Evolutionary conservation across 1,140 invertebrate species (phyloP).

Genomic region (Nebria ingens): DNA sequence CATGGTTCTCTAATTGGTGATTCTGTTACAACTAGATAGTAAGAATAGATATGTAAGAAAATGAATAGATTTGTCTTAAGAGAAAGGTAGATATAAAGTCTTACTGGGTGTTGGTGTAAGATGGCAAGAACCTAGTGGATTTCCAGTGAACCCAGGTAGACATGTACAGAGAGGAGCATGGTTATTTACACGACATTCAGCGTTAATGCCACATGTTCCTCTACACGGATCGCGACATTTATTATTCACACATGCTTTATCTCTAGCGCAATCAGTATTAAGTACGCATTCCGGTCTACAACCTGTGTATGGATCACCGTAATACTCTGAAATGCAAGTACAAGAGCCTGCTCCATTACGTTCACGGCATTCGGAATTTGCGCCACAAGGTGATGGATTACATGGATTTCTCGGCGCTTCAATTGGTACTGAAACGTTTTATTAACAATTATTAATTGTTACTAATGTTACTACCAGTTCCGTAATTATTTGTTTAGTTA

Average conservation of each 20-base stretch:
- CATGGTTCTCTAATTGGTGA: slow-evolving; percentile 47
- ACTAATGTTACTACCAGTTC: too few relatives aligned
- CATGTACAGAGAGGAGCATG: slow-evolving; percentile 61
- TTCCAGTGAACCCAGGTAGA: slow-evolving; percentile 52
- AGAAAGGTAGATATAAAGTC: slow-evolving; percentile 15
- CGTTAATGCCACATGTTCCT: slow-evolving; percentile 53
- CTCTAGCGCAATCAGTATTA: slow-evolving; percentile 52
- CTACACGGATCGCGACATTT: slow-evolving; percentile 55
- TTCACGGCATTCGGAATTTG: slow-evolving; percentile 71
- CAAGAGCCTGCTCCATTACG: slow-evolving; percentile 56
- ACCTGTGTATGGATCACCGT: slow-evolving; percentile 59
- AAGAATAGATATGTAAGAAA: neutral
- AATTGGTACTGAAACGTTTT: slow-evolving; percentile 27
- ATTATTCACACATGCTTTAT: slow-evolving; percentile 50
- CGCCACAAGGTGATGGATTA: slow-evolving; percentile 62
- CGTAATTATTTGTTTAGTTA: too few relatives aligned
- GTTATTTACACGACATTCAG: slow-evolving; percentile 56
- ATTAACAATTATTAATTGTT: neutral
- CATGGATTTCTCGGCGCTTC: slow-evolving; percentile 40
- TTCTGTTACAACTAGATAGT: slow-evolving; percentile 33
- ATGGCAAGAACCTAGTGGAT: slow-evolving; percentile 43
- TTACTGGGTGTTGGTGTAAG: slow-evolving; percentile 32
- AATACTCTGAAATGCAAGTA: slow-evolving; percentile 56
- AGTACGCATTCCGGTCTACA: slow-evolving; percentile 64
- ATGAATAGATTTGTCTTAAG: slow-evolving; percentile 12